Base-by-base conservation (phyloP, 1,140 invertebrate genomes). In the Aricia agestis region DNA sequence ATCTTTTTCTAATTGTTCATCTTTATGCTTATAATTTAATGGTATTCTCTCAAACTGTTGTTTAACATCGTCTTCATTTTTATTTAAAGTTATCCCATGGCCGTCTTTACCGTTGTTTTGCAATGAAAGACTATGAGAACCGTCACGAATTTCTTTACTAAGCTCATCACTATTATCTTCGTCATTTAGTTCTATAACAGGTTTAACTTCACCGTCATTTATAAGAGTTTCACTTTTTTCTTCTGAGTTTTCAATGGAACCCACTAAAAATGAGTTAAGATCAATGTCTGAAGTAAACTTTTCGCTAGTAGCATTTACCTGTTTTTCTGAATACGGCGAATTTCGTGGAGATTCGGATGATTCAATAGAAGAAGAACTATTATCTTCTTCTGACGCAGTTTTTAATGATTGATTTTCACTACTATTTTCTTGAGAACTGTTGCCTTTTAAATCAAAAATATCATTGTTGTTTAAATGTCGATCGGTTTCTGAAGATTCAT, bases 21-120 rank as follows among this genome's bases (percentile, higher is more conserved):
- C 68, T 31, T 67, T 80, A 69, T 92, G 90, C 63, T 88, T 90
- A 72, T 92, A 91, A 82, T 92, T 76, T 63, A 86, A 74, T 32
- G 92, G 90, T 69, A 92, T 91, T 77, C 87, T 82, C 84, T 92
- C 90, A 77, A 92, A 91, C 72, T 92, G 82, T 78, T 92, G 83
- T 75, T 92, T 92, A 9, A 89, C 77, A 67, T 90, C 76, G 63
- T 65, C 57, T 61, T 76, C 69, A 19, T 74, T 74, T 57, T 74
- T 41, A 61, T 18, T 70, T 66, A 69, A 32, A 58, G 66, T 67
- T 68, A 81, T 82, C 1, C 80, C 76, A 17, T 67, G 74, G 10
- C 69, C 68, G 17, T 78, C 68, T 70, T 70, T 73, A 41, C 15
- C 68, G 63, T 72, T 76, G 71, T 74, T 68, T 82, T 78, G 36